These are phyloP conservation scores for Vulpes vulpes DNA, from an alignment of 2,113 vertebrate species.

Conservation along the genomic window DNA sequence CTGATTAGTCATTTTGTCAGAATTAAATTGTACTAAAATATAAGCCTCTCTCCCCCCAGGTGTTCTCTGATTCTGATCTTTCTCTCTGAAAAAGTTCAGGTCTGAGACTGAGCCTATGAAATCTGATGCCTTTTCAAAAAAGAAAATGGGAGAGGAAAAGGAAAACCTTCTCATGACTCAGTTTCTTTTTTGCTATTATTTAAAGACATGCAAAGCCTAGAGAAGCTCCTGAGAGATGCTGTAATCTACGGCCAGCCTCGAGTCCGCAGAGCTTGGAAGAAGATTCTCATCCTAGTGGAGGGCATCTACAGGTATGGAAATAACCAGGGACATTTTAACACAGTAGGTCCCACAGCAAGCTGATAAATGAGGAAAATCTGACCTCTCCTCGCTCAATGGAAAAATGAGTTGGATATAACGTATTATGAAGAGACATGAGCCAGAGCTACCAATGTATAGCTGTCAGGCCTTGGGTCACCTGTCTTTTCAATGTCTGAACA, in stretches of 20 bases:
- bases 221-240: slow-evolving; percentile 93
- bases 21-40: neutral
- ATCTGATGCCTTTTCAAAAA: neutral
- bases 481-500: neutral
- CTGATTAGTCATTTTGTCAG: neutral
- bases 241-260: slow-evolving; percentile 94
- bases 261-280: slow-evolving; percentile 94
- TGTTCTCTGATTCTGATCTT: neutral
- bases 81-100: neutral
- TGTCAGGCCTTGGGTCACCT: neutral
- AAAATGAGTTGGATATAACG: neutral
- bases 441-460: neutral
- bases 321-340: neutral
- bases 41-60: neutral
- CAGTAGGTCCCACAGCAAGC: neutral
- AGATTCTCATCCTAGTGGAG: slow-evolving; percentile 97
- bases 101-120: neutral
- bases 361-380: neutral
- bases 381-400: neutral
- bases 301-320: slow-evolving; percentile 95
- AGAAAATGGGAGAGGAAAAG: neutral
- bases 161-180: slow-evolving; percentile 37
- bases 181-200: slow-evolving; percentile 66
- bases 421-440: neutral
- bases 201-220: slow-evolving; percentile 94